Evolutionary conservation across 2,797 vertebrate species (phyloP), one percentile per base, ranked within the genome.

Genomic region (Echeneis naucrates): DNA sequence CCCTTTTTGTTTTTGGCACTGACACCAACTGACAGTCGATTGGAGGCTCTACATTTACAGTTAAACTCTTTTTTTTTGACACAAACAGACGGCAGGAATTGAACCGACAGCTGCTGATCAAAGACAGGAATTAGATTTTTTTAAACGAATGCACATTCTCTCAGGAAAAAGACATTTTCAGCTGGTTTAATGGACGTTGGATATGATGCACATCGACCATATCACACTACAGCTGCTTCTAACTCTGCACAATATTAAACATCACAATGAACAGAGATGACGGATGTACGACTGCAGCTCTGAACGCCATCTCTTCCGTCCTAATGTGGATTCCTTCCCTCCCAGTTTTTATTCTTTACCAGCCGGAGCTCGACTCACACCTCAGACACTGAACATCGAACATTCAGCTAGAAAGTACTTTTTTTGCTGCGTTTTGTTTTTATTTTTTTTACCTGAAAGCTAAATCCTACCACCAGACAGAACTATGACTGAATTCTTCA

Each of bases 21-120:
- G 78, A 92, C 86, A 88, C 75, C 58, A 74, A 78, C 86, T n/a
- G 82, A 92, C 21, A 52, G 50, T 45, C 19, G 19, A 38, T 60
- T 2, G 3, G 42, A 79, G 56, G 54, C n/a, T 64, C 54, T 17
- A 86, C 59, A 75, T 78, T 81, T 35, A 84, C 68, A 82, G 72
- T 58, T 32, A 45, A 72, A 75, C 33, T 50, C 4, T 32, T 53
- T 21, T 44, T 19, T 54, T 40, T 65, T 44, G 0, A 72, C 75
- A 73, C 47, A 69, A 74, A 79, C 42, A 32, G 35, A 81, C 44
- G 7, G 21, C 0, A 30, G 50, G 12, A 52, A 63, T 12, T 8
- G 62, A 64, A 37, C 16, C 27, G 23, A 50, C 53, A 32, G 38
- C 27, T 21, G 58, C 75, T n/a, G 40, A 55, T 27, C 50, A 30